Conservation (phyloP, 2,113 vertebrate species). For the Dinomys branickii region DNA sequence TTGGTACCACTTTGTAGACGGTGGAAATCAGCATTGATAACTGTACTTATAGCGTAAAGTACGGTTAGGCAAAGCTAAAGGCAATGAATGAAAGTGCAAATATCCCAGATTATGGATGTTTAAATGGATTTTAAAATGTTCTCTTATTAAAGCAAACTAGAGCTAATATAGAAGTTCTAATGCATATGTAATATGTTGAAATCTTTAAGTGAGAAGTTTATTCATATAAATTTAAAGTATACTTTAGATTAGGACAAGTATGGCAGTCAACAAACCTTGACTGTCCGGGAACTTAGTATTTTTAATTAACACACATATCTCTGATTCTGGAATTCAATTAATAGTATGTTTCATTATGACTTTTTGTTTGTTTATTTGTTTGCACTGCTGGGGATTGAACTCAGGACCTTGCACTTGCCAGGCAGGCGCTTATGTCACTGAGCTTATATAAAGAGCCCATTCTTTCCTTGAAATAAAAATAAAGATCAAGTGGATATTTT, state of each 20-base stretch:
- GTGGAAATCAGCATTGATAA: background rate
- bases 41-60: background rate
- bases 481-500: background rate
- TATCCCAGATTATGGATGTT: background rate
- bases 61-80: background rate
- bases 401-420: too few relatives aligned
- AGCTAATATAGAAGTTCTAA: background rate
- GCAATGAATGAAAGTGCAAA: background rate
- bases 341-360: too few relatives aligned
- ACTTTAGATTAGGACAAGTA: slow-evolving; percentile 16
- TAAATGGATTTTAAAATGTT: slow-evolving; percentile 26
- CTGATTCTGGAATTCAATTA: background rate
- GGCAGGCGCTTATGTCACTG: too few relatives aligned
- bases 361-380: too few relatives aligned
- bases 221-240: background rate
- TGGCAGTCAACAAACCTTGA: too few relatives aligned
- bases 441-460: too few relatives aligned
- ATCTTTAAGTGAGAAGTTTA: background rate
- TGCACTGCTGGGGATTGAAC: too few relatives aligned
- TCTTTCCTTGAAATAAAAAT: background rate
- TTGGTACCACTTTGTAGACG: background rate
- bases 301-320: background rate
- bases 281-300: background rate
- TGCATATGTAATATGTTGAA: slow-evolving; percentile 1
- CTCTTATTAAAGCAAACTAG: slow-evolving; percentile 21